Evolutionary conservation across 2,797 vertebrate species (phyloP), one percentile per base, ranked within the genome.

Genomic region (Hylomyscus alleni): DNA sequence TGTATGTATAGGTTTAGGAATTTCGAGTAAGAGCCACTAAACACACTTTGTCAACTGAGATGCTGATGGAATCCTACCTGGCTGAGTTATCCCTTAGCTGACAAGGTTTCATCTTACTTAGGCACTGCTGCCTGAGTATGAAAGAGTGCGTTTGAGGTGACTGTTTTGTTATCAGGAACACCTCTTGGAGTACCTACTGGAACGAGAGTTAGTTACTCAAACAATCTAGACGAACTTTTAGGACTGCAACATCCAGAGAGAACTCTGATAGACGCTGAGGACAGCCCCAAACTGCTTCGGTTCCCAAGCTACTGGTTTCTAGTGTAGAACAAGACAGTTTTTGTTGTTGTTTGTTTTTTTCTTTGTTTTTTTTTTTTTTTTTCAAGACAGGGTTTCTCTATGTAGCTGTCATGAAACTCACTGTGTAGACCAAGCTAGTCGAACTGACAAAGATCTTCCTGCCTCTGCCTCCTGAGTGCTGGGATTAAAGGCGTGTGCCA

Each of bases 251-350:
- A 54, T 81, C 91, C 40, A 69, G 47, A 58, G 56, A 62, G 26
- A 52, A 29, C 22, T 93, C 72, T 13, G 69, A 40, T 76, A 37
- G 56, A 97, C 77, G 54, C 40, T 84, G 52, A 54, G 37, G 15
- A 54, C 56, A 29, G 75, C 2, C 3, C 24, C 58, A 17, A 81
- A 1, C 81, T 85, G 47, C 80, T 82, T 73, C 22, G 8, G 76
- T 95, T 95, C 95, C 31, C 19, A n/a, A 77, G 31, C 13, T 80
- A 92, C 20, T 15, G 2, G 87, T 83, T 94, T 95, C 44, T 92
- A 89, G 73, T 85, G 83, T 60, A 92, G 50, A 84, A 50, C 26
- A 94, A 73, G 12, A 40, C 29, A 37, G n/a, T 52, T 86, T 44
- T 67, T 67, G 65, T 34, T 67, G 31, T 67, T 34, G 31, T 67